Conservation (phyloP, 2,888 invertebrate species). For the Saturnia japonica region DNA sequence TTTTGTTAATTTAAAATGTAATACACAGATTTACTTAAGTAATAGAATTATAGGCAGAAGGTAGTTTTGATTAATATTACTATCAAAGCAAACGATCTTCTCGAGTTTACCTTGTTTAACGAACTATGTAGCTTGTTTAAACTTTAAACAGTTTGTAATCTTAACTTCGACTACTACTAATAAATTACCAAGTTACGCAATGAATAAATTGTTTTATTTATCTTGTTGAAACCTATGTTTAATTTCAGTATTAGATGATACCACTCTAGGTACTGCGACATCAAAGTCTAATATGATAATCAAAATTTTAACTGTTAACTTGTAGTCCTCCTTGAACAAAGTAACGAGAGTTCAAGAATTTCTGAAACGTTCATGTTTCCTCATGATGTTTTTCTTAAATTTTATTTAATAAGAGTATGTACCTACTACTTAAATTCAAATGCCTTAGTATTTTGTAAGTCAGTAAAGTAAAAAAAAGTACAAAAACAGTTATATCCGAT, state of each 20-base stretch:
- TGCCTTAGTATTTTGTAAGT: too few relatives aligned
- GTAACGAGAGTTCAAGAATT: not conserved
- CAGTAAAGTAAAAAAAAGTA: too few relatives aligned
- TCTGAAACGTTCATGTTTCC: not conserved
- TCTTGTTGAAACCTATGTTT: not conserved
- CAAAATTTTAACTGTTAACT: not conserved
- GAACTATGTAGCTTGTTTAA: slow-evolving; percentile 35
- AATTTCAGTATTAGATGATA: not conserved
- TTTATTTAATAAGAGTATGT: too few relatives aligned
- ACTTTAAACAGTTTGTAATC: slow-evolving; percentile 36
- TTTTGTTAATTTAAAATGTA: not conserved
- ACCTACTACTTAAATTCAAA: not conserved
- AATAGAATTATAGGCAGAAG: not conserved
- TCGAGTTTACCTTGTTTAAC: slow-evolving; percentile 33
- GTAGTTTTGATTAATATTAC: slow-evolving; percentile 19
- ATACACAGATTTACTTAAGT: not conserved
- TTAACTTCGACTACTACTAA: slow-evolving; percentile 36
- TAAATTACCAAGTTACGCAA: slow-evolving; percentile 33
- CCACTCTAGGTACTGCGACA: slow-evolving; percentile 21
- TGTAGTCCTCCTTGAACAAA: not conserved
- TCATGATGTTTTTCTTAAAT: too few relatives aligned
- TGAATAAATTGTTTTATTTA: slow-evolving; percentile 28
- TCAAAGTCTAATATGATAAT: not conserved
- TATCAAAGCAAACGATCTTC: slow-evolving; percentile 13
- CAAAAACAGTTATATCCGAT: not conserved